Percentiles rank a stretch among this genome's conserved stretches.
Evolutionary conservation across 2,888 invertebrate genomes (phyloP).

Genomic region (Pheosia tremula): DNA sequence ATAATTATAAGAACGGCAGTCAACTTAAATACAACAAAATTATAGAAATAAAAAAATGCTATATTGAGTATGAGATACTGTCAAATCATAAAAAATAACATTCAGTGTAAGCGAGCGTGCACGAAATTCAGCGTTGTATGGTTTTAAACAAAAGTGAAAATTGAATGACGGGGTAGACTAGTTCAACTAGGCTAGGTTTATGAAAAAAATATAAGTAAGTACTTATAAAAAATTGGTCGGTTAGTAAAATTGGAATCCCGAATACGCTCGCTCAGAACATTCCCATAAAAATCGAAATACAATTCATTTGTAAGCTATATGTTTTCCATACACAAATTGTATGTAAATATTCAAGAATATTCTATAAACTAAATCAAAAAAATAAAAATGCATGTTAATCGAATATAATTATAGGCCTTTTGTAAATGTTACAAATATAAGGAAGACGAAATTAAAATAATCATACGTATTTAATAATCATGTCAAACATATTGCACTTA

Average conservation of each 20-base stretch:
- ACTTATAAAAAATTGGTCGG: constrained; percentile 1
- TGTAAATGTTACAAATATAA: constrained; percentile 54
- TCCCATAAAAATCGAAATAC: constrained; percentile 39
- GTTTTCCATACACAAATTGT: constrained; percentile 42
- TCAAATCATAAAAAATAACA: constrained; percentile 56
- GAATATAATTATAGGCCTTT: constrained; percentile 58
- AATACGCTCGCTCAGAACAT: constrained; percentile 38
- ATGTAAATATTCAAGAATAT: constrained; percentile 38
- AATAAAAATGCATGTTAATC: constrained; percentile 59
- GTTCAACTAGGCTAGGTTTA: constrained; percentile 4
- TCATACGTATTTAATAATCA: constrained; percentile 20
- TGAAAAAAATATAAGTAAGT: neutral
- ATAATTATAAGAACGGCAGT: constrained; percentile 80
- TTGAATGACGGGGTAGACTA: neutral
- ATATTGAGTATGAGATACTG: constrained; percentile 72
- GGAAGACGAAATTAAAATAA: constrained; percentile 58
- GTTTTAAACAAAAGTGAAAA: neutral
- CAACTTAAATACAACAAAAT: constrained; percentile 60
- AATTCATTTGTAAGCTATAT: constrained; percentile 47
- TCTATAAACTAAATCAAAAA: constrained; percentile 51
- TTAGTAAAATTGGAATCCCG: constrained; percentile 15
- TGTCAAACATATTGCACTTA: constrained; percentile 56
- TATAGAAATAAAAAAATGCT: constrained; percentile 70
- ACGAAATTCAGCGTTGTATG: neutral
- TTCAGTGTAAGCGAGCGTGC: neutral